Base-by-base conservation (phyloP, 2,888 invertebrate genomes). In the Trissolcus japonicus region DNA sequence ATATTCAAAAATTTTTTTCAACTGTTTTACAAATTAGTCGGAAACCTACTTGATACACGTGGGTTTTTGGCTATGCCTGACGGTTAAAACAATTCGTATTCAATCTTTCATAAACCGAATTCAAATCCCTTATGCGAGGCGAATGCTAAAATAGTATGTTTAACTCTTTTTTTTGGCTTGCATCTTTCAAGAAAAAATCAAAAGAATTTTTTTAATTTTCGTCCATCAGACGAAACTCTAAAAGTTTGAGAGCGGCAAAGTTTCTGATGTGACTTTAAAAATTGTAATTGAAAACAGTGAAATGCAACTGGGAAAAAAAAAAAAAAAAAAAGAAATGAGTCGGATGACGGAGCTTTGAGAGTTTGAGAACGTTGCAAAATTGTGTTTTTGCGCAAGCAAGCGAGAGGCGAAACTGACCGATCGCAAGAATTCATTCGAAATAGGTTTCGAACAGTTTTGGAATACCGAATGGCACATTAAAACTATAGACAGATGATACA, bases 381-480 rank as follows among this genome's bases (percentile, higher is more conserved):
- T 1, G 7, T 14, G 16, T 16, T 21, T 75, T 79, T 79, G 65
- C 77, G 79, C 21, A 79, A 79, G 57, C 43, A n/a, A 16, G 14
- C 25, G 48, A 43, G 14, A 54, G 40, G 60, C 74, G 74, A 76
- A 76, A 76, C 69, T 71, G 63, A 79, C 69, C 53, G 71, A 71
- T 71, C 60, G 74, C 54, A 74, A 75, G 71, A 73, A 68, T 68
- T 61, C 71, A 75, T 77, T 77, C 67, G 76, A 79, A 79, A 69
- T 76, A 68, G 76, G 69, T 73, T 76, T 73, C 69, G 76, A 66
- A 79, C 76, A 69, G 73, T 76, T 74, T 61, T 72, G 60, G 76
- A 77, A 79, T 79, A 77, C 74, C 68, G 72, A 79, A 53, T 57
- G 75, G 53, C 62, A 41, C 63, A 75, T 79, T 79, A 76, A 62